Evolutionary conservation across 2,797 vertebrate genomes (phyloP).

Genomic region (Galaxias olidus): DNA sequence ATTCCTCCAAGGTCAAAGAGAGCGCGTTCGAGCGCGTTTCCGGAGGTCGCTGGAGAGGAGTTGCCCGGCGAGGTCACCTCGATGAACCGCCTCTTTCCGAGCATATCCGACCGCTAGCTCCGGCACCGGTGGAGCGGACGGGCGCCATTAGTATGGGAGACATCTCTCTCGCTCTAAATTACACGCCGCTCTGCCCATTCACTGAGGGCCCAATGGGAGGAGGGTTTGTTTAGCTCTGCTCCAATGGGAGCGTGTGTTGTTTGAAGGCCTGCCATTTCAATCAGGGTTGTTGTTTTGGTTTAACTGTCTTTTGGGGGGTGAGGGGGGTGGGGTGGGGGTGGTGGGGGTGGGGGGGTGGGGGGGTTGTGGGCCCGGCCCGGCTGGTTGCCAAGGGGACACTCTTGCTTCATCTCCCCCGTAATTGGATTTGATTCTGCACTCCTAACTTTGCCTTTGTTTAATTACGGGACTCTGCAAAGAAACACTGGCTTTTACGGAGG

Average conservation of each 20-base stretch:
- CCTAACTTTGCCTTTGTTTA: slow-evolving; percentile 63
- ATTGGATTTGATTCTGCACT: slow-evolving; percentile 77
- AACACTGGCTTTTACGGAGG: slow-evolving; percentile 24
- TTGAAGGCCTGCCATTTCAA: slow-evolving; percentile 77
- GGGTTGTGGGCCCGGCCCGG: slow-evolving; percentile 52
- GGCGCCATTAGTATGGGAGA: slow-evolving; percentile 52
- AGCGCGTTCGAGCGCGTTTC: too few relatives aligned
- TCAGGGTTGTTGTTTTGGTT: slow-evolving; percentile 70
- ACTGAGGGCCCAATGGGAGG: slow-evolving; percentile 50
- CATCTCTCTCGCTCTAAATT: slow-evolving; percentile 48
- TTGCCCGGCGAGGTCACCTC: too few relatives aligned
- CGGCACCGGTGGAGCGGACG: slow-evolving; percentile 3
- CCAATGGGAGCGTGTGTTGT: slow-evolving; percentile 66
- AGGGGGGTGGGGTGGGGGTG: too few relatives aligned
- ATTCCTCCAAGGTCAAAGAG: too few relatives aligned
- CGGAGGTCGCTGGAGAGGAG: too few relatives aligned
- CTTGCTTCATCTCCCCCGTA: slow-evolving; percentile 73
- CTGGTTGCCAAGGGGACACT: slow-evolving; percentile 59
- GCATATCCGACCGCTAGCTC: not conserved
- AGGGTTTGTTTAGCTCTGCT: slow-evolving; percentile 66
- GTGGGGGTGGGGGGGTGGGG: too few relatives aligned
- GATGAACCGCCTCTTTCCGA: too few relatives aligned
- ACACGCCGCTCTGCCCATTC: slow-evolving; percentile 55
- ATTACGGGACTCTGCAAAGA: slow-evolving; percentile 56
- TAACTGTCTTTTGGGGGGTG: slow-evolving; percentile 61